Evolutionary conservation across 2,113 vertebrate genomes (phyloP), one percentile per base, ranked within the genome.

Genomic region (Microtus richardsoni): DNA sequence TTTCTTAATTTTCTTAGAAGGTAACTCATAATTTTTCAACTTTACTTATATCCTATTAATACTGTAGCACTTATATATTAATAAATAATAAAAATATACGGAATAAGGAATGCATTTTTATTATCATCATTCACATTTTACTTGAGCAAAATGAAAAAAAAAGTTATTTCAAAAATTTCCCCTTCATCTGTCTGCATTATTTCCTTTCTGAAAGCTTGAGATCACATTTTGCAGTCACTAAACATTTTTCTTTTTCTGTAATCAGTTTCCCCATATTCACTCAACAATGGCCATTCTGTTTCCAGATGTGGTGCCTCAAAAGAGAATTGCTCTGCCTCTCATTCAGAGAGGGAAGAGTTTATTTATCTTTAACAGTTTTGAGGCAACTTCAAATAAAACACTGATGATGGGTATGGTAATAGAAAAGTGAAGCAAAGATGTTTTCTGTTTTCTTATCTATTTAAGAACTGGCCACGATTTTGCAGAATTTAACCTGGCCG

Each of bases 251-350:
- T 88, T n/a, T 87, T 93, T 91, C 78, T 89, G 44, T 84, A 96
- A 83, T 96, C 64, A 36, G 58, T 96, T 95, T 88, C 75, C 49
- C 21, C 30, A 83, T 96, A 60, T 93, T 71, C 85, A 78, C 80
- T 94, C 66, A 92, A 92, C 79, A 98, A 86, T 90, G 22, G 52
- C 36, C 41, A 90, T 95, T 98, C 88, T 96, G 80, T 86, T 95
- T 91, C 66, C 95, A 97, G 95, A 95, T 96, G 96, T 95, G 91
- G 66, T 75, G 26, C 80, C 36, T 95, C 75, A 88, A 82, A 94
- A 96, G 83, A 95, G 71, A 96, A 94, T 82, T 78, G 84, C 77
- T 96, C 58, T 88, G 95, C 24, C 36, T 87, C 26, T 91, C 88
- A 84, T 70, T 83, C 64, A 74, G 30, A 86, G 73, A 86, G 60